A percentile compares a stretch with the other conserved stretches of the same genome.
Evolutionary conservation across 2,797 vertebrate genomes (phyloP).

Genomic region (Anabas testudineus): DNA sequence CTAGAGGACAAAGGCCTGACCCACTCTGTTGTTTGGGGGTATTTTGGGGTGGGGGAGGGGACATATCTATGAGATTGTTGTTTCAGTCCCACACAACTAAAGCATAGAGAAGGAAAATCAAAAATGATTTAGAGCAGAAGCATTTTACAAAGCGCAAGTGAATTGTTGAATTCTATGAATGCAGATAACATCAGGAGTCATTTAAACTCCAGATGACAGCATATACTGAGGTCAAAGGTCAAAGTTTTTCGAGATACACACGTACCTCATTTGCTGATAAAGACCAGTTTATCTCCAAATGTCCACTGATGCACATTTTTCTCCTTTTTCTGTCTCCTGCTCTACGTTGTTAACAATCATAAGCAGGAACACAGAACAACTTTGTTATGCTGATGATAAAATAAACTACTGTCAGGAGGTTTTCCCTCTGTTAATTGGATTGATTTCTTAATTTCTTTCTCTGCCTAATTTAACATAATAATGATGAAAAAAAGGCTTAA

Average conservation of each 20-base stretch:
- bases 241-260: conserved; percentile 20
- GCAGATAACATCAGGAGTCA: background rate
- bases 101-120: background rate
- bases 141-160: background rate
- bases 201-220: background rate
- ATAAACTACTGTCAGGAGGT: conserved; percentile 53
- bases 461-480: conserved; percentile 66
- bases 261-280: conserved; percentile 7
- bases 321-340: background rate
- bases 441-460: conserved; percentile 55
- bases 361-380: conserved; percentile 32
- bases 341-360: background rate
- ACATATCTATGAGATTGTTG: conserved; percentile 2
- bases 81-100: background rate
- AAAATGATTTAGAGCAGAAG: background rate
- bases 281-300: conserved; percentile 15
- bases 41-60: conserved; percentile 24
- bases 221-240: conserved; percentile 22
- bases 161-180: background rate
- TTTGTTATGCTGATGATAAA: conserved; percentile 42
- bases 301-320: background rate
- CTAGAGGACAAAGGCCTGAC: conserved; percentile 74
- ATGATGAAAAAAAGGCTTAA: conserved; percentile 52
- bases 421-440: conserved; percentile 51
- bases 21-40: conserved; percentile 50